These are phyloP conservation scores for Tonatia bakeri DNA, from an alignment of 2,113 vertebrate species.

Conservation along the genomic window DNA sequence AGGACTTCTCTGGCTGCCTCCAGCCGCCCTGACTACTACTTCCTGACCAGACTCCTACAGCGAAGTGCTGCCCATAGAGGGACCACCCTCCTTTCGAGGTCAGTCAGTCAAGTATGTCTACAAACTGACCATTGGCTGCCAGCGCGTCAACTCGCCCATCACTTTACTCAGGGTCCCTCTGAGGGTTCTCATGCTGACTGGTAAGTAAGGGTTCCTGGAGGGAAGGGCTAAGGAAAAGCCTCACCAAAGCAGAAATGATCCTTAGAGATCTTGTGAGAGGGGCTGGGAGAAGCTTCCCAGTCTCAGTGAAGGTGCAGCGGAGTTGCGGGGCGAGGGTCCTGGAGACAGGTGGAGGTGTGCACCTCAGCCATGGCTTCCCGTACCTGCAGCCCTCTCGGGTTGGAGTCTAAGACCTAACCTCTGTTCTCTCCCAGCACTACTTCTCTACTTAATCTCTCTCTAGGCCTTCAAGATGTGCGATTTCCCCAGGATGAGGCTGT, in stretches of 20 bases:
- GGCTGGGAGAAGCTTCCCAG: background rate
- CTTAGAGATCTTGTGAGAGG: background rate
- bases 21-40: background rate
- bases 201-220: constrained; percentile 76
- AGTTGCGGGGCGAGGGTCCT: background rate
- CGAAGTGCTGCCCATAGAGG: constrained; percentile 90
- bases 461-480: constrained; percentile 92
- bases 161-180: constrained; percentile 96
- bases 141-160: constrained; percentile 97
- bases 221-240: background rate
- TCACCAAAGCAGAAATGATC: background rate
- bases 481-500: constrained; percentile 94
- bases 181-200: constrained; percentile 93
- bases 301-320: background rate
- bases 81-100: constrained; percentile 95
- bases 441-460: background rate
- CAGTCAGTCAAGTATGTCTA: constrained; percentile 98
- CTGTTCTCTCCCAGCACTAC: background rate
- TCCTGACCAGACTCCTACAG: constrained; percentile 90
- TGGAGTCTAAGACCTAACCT: background rate
- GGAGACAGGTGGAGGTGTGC: background rate
- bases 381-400: background rate
- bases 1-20: background rate
- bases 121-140: constrained; percentile 98
- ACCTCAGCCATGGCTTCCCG: background rate